Percentiles rank a stretch among this genome's conserved stretches.
These are phyloP conservation scores for Lissonota sp. DNA, from an alignment of 2,888 invertebrate genomes.

Conservation along the genomic window DNA sequence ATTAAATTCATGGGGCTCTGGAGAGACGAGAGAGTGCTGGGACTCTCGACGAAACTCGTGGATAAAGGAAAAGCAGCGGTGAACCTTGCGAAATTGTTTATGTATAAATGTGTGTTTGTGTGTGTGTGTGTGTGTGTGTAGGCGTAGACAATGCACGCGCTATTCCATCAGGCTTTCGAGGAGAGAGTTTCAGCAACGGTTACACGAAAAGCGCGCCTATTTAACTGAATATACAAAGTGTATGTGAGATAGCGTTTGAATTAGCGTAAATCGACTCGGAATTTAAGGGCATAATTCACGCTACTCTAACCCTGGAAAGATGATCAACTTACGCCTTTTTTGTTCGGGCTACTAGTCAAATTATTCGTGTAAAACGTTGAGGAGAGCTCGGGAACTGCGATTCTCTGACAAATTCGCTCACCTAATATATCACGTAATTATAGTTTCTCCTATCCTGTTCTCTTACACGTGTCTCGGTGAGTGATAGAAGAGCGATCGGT, in stretches of 20 bases:
- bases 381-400: neutral
- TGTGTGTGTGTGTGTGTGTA: conserved; percentile 19
- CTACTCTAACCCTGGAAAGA: too few species aligned
- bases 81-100: conserved; percentile 43
- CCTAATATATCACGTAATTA: conserved; percentile 61
- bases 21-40: conserved; percentile 35
- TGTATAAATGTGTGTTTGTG: conserved; percentile 16
- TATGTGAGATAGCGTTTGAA: neutral
- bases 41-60: conserved; percentile 57
- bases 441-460: conserved; percentile 27
- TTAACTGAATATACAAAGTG: conserved; percentile 10
- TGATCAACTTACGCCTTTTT: too few species aligned
- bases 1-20: conserved; percentile 76
- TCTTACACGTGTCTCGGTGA: conserved; percentile 12
- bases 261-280: neutral
- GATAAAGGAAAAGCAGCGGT: conserved; percentile 54
- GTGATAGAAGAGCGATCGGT: conserved; percentile 64
- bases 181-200: conserved; percentile 9
- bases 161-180: conserved; percentile 50
- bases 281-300: too few species aligned
- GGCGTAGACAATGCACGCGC: conserved; percentile 73
- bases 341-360: too few species aligned
- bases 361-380: too few species aligned
- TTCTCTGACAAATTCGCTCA: conserved; percentile 54
- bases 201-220: conserved; percentile 15